A percentile compares a stretch with the other conserved stretches of the same genome.
These are phyloP conservation scores for Danaus chrysippus DNA, from an alignment of 2,888 invertebrate species.

Conservation along the genomic window DNA sequence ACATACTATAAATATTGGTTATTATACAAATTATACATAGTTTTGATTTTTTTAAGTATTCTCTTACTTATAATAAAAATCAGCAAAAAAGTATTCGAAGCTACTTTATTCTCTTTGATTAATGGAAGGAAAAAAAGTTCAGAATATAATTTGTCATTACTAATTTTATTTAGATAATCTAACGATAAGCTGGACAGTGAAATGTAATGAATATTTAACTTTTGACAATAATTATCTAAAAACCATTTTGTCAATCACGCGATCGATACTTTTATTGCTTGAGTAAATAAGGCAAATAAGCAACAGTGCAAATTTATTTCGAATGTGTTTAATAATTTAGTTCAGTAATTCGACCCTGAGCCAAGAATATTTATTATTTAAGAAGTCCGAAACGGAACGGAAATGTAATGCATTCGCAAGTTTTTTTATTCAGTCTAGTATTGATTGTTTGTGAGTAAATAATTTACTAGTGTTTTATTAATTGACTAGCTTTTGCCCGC, in stretches of 20 bases:
- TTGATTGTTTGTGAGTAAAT: conserved; percentile 17
- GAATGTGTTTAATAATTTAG: conserved; percentile 67
- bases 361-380: conserved; percentile 66
- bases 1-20: too few species aligned
- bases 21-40: too few species aligned
- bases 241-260: conserved; percentile 15
- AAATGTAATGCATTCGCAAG: conserved; percentile 43
- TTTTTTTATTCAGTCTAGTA: conserved; percentile 10
- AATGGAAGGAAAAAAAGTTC: too few species aligned
- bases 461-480: too few species aligned
- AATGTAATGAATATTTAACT: not conserved
- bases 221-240: not conserved
- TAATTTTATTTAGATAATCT: too few species aligned
- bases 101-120: too few species aligned
- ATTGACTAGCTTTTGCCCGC: too few species aligned
- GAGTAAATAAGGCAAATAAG: conserved; percentile 28
- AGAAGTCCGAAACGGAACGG: conserved; percentile 44
- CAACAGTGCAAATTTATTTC: conserved; percentile 55
- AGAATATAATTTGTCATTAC: too few species aligned
- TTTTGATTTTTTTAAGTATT: too few species aligned
- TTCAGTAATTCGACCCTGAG: conserved; percentile 58
- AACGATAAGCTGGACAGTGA: too few species aligned
- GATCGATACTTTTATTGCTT: conserved; percentile 13
- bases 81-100: too few species aligned
- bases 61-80: too few species aligned